Evolutionary conservation across 2,797 vertebrate species (phyloP), one percentile per base, ranked within the genome.

Genomic region (Babyrousa celebensis): DNA sequence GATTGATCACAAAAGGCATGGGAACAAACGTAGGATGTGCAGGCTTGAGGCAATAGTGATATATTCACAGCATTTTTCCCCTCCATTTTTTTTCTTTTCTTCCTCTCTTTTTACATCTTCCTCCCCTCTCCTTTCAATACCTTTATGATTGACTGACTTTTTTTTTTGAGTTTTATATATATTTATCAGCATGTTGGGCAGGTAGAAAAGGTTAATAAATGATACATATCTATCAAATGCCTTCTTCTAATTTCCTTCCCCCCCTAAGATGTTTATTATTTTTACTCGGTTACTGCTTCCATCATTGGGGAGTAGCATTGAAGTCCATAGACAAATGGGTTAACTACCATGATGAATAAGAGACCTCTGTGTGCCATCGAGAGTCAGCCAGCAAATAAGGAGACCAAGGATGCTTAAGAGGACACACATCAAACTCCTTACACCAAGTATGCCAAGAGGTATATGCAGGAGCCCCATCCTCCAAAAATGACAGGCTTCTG

Each of bases 131-230:
- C 40, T 20, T 63, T 94, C 56, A 72, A 27, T 58, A 48, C 3
- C 9, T 90, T 94, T n/a, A 14, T 60, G 87, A 67, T 18, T 58
- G 6, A 60, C 80, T 14, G 9, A n/a, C 58, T 94, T 96, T 43
- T 48, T 52, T 25, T 80, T 92, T 94, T 85, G 16, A 82, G 67
- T 87, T 77, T 84, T 71, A 54, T 32, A 14, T 65, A 20, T 75
- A 60, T 27, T 36, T 71, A 58, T 87, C 67, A 91, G 32, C 36
- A 40, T 71, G 56, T 32, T 29, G 27, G 20, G n/a, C 25, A 56
- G 20, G 12, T 54, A 14, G 36, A 32, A 71, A 74, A 72, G 20
- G 63, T 70, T 89, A 58, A 62, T 40, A 74, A 85, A 14, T 2
- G 25, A 29, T 80, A 58, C 15, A 2, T 65, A 48, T 84, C 89